Base-by-base conservation (phyloP, 2,113 vertebrate species). In the Perca fluviatilis region DNA sequence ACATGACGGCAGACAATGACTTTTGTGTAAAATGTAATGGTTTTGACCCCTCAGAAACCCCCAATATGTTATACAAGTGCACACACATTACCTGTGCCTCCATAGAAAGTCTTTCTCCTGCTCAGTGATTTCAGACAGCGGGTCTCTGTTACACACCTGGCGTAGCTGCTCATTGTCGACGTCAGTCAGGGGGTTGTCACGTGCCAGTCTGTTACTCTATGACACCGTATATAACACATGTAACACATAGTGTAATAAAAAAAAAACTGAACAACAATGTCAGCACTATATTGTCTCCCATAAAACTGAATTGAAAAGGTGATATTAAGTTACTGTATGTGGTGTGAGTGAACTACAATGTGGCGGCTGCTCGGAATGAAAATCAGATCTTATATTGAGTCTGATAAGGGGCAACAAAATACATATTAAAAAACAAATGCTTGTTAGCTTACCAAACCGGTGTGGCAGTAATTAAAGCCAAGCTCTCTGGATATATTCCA, bases 91-190 rank as follows among this genome's bases (percentile, higher is more conserved):
- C 98, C 98, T 98, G 95, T 99, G 97, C 77, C 98, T 96, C 98
- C 98, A 99, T 6, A 99, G 93, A 86, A 99, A 98, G 94, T 99
- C 98, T 83, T 99, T 99, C 93, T 99, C 98, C 90, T 99, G 98
- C 94, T 99, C 98, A 95, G 98, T 99, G 94, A 99, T 99, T 94
- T 99, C 98, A 96, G 98, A 99, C 51, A 99, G 94, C 43, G 98
- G 97, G 92, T 99, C 98, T 92, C 98, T 93, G 83, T 96, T 98
- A 82, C 97, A 97, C 88, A 99, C 96, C 90, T 96, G 96, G 56
- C 97, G 95, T 13, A 99, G 96, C 83, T 99, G 98, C 82, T 99
- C 98, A 78, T 96, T 97, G 90, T 99, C 98, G n/a, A 85, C 94
- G 82, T 99, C 97, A 73, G 97, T 96, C 91, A 99, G 93, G 82